These are phyloP conservation scores for Regulus satrapa DNA, from an alignment of 2,113 vertebrate genomes.

Conservation along the genomic window DNA sequence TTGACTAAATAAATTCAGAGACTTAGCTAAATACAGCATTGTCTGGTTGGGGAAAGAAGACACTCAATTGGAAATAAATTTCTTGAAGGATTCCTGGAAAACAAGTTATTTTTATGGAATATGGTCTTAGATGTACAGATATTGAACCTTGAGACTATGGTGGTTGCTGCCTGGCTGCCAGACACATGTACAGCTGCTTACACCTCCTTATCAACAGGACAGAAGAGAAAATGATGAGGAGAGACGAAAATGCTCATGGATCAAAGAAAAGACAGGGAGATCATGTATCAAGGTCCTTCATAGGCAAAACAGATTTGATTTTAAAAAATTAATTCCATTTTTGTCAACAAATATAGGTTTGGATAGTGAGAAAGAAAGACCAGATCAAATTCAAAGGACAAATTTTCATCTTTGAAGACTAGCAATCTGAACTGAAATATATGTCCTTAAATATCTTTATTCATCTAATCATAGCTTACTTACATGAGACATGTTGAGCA, in stretches of 20 bases:
- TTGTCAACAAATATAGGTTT: background rate
- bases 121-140: background rate
- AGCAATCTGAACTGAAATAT: background rate
- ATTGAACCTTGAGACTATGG: background rate
- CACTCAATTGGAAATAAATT: background rate
- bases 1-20: background rate
- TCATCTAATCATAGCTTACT: background rate
- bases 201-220: background rate
- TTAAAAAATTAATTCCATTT: background rate
- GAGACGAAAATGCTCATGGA: background rate
- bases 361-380: background rate
- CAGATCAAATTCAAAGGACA: background rate
- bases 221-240: background rate
- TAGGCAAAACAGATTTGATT: background rate
- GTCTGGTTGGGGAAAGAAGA: background rate
- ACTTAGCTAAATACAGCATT: background rate
- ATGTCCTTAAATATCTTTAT: background rate
- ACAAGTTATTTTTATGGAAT: background rate
- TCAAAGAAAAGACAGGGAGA: background rate
- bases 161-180: background rate
- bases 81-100: background rate
- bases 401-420: background rate
- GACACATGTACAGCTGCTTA: background rate
- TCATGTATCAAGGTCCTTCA: background rate
- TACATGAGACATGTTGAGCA: accelerated